phyloP scores from a whole-genome alignment of 2,113 vertebrate species.

The Stomatorhinus ivindoensis region DNA sequence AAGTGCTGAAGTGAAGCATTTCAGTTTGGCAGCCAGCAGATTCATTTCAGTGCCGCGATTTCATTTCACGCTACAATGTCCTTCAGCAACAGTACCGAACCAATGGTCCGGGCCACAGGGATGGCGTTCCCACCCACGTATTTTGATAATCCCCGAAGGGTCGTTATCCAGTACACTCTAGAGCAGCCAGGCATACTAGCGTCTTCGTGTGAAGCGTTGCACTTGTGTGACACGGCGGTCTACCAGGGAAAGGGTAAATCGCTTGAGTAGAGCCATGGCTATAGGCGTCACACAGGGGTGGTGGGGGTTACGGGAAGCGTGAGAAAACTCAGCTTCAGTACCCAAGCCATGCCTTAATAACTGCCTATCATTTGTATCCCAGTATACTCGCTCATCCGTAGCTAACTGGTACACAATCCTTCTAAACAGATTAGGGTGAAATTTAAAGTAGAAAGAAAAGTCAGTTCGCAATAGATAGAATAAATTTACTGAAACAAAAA shows the following conservation, averaged over 20 bases:
- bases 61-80: background rate
- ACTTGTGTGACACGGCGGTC: background rate
- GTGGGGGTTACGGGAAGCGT: background rate
- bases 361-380: background rate
- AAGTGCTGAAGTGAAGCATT: background rate
- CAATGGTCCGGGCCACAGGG: slow-evolving; percentile 14
- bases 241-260: background rate
- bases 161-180: background rate
- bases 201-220: background rate
- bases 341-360: background rate
- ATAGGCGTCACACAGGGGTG: background rate
- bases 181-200: background rate
- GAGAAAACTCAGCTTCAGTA: background rate
- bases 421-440: background rate
- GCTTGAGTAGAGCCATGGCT: background rate
- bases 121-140: slow-evolving; percentile 1
- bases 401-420: background rate
- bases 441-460: background rate
- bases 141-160: background rate
- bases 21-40: background rate
- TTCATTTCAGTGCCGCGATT: background rate
- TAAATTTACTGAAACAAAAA: background rate
- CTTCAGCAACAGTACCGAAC: slow-evolving; percentile 4
- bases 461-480: background rate
- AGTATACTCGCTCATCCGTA: background rate